phyloP scores from a whole-genome alignment of 2,888 invertebrate species.

The Amaurobius ferox region DNA sequence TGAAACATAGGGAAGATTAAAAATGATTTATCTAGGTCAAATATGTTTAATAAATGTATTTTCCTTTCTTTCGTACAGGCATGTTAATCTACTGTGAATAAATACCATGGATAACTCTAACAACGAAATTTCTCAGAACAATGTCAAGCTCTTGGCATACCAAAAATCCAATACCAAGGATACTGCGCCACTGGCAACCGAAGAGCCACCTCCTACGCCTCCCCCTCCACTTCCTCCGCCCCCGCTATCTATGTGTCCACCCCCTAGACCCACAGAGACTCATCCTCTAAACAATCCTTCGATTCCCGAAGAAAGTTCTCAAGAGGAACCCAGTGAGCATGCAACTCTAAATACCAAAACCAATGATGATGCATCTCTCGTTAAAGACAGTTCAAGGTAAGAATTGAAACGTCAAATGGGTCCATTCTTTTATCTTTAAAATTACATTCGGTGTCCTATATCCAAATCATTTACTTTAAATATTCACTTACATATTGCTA shows the following conservation, averaged over 20 bases:
- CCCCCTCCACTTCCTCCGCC: constrained; percentile 42
- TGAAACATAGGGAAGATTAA: no score
- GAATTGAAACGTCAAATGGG: no score
- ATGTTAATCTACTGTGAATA: background rate
- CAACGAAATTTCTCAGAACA: constrained; percentile 8
- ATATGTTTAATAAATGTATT: background rate
- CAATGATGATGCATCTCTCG: constrained; percentile 28
- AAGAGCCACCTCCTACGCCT: constrained; percentile 23
- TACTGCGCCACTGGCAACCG: background rate
- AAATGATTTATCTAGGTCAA: no score
- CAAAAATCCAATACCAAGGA: constrained; percentile 24
- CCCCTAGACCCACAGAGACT: constrained; percentile 39
- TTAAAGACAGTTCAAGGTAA: constrained; percentile 39
- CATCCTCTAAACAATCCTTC: constrained; percentile 24
- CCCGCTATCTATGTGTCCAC: constrained; percentile 14
- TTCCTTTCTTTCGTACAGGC: background rate
- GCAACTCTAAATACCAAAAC: constrained; percentile 29
- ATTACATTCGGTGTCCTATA: no score
- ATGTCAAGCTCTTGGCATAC: constrained; percentile 46
- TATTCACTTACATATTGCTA: no score
- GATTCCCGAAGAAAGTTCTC: constrained; percentile 16
- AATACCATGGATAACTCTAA: constrained; percentile 13
- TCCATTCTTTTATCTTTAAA: no score
- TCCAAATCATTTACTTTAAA: no score
- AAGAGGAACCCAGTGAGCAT: constrained; percentile 31